Conservation (phyloP, 2,113 vertebrate genomes). For the Desmodus rotundus region DNA sequence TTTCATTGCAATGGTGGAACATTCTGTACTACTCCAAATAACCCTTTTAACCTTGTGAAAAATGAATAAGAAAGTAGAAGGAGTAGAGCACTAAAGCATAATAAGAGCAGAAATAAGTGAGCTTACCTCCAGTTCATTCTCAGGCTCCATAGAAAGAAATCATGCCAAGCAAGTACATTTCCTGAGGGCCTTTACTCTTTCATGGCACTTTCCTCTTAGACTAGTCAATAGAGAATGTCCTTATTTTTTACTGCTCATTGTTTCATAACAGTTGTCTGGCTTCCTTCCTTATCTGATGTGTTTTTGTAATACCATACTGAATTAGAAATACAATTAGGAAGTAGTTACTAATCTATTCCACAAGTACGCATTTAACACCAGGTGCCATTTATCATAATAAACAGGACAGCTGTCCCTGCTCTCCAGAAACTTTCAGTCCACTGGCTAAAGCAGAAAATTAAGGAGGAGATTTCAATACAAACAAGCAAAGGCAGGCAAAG, state of each 20-base stretch:
- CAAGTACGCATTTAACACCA: not conserved
- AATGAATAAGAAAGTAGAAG: conserved; percentile 35
- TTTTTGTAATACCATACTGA: not conserved
- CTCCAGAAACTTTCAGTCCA: not conserved
- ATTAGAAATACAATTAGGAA: conserved; percentile 35
- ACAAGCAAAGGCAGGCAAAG: not conserved
- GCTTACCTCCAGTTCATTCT: not conserved
- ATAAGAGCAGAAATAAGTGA: conserved; percentile 21
- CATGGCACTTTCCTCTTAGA: not conserved
- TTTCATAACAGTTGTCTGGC: not conserved
- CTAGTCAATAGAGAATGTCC: not conserved
- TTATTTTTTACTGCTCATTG: not conserved
- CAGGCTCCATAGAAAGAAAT: not conserved
- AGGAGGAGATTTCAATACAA: not conserved
- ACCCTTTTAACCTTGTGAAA: conserved; percentile 65
- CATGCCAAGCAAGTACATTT: conserved; percentile 3
- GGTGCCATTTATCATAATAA: not conserved
- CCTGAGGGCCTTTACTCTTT: not conserved
- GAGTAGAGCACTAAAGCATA: conserved; percentile 10
- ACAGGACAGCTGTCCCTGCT: not conserved
- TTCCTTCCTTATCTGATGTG: not conserved
- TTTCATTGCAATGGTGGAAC: conserved; percentile 56
- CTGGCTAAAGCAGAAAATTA: not conserved
- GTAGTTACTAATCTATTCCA: not conserved
- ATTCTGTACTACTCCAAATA: conserved; percentile 56